Percentiles rank a stretch among this genome's conserved stretches.
These are phyloP conservation scores for Apocheima hispidaria DNA, from an alignment of 2,888 invertebrate species.

Conservation along the genomic window DNA sequence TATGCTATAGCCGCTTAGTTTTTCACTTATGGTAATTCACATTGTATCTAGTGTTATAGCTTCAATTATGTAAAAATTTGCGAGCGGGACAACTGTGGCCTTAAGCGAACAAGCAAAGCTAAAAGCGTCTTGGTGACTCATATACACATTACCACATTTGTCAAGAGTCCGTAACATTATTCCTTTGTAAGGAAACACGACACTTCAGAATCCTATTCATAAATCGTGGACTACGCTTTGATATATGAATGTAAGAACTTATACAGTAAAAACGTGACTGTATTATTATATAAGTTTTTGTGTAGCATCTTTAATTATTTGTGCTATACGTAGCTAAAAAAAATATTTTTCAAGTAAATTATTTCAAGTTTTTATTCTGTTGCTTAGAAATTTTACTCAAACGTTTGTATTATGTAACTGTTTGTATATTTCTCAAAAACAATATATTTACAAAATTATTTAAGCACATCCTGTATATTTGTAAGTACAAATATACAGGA, in stretches of 20 bases:
- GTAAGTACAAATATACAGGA: too few relatives aligned
- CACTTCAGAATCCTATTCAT: conserved; percentile 8
- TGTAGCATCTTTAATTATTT: background rate
- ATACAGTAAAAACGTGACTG: background rate
- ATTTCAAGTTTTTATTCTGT: background rate
- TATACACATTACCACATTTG: background rate
- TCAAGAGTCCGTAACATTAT: conserved; percentile 6
- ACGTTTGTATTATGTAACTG: too few relatives aligned
- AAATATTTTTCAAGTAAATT: background rate
- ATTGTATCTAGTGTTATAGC: too few relatives aligned
- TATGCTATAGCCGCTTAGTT: too few relatives aligned
- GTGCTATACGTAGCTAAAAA: background rate
- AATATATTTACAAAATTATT: too few relatives aligned
- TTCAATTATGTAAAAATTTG: too few relatives aligned
- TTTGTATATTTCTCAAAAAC: too few relatives aligned
- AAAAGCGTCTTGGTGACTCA: conserved; percentile 9
- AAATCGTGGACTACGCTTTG: conserved; percentile 10
- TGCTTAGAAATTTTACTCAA: too few relatives aligned
- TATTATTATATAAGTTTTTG: conserved; percentile 1
- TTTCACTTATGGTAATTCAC: too few relatives aligned
- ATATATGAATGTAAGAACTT: conserved; percentile 1
- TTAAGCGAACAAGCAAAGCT: too few relatives aligned
- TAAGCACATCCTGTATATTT: too few relatives aligned
- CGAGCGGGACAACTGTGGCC: too few relatives aligned
- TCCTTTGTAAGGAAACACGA: conserved; percentile 8